Percentiles rank a stretch among this genome's conserved stretches.
phyloP scores from a whole-genome alignment of 2,888 invertebrate species.

The Hydrotaea diabolus region DNA sequence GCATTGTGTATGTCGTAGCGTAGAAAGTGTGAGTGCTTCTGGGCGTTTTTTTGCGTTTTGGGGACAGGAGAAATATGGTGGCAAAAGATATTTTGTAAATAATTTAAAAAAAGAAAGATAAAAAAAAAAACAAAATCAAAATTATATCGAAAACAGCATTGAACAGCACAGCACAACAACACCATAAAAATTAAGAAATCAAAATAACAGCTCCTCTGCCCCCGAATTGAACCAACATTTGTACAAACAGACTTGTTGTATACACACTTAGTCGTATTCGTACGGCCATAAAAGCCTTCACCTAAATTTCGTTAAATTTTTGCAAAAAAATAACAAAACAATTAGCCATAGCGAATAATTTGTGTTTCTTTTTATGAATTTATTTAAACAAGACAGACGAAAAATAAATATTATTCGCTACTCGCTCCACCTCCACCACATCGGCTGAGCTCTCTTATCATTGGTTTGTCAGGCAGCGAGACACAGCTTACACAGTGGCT shows the following conservation, averaged over 20 bases:
- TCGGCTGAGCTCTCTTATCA: not conserved
- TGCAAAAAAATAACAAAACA: slow-evolving; percentile 32
- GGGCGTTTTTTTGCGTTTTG: not conserved
- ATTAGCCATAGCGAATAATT: slow-evolving; percentile 17
- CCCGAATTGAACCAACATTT: not conserved
- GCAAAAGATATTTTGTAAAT: not conserved
- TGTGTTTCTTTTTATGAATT: not conserved
- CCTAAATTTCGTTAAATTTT: slow-evolving; percentile 37
- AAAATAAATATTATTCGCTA: not conserved
- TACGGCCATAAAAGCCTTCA: slow-evolving; percentile 40
- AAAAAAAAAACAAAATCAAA: no score
- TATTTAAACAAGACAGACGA: slow-evolving; percentile 4
- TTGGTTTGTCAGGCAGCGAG: no score
- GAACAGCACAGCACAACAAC: not conserved
- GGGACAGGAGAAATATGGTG: not conserved
- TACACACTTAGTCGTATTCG: not conserved
- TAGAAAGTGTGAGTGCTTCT: slow-evolving; percentile 40
- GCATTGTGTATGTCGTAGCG: not conserved
- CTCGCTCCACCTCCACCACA: not conserved
- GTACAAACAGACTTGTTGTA: not conserved
- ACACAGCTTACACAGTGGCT: no score
- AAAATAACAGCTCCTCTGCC: not conserved
- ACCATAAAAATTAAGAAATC: slow-evolving; percentile 1
- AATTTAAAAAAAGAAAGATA: slow-evolving; percentile 10
- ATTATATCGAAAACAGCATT: not conserved